Conservation (phyloP, 1,140 invertebrate species). For the Heliconius nattereri region DNA sequence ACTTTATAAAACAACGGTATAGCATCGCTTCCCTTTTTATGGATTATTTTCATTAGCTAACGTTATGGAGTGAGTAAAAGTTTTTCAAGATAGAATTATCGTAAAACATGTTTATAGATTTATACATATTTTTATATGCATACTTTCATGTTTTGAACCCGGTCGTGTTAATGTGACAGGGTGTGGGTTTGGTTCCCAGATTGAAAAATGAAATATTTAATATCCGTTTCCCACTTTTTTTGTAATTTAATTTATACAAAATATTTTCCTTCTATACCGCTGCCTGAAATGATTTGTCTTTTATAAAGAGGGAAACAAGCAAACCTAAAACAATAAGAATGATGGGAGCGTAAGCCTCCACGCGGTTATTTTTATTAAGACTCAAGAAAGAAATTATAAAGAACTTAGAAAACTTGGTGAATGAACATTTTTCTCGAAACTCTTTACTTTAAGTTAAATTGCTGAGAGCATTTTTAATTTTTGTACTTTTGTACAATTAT, state of each 20-base stretch:
- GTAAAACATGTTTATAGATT: conserved; percentile 11
- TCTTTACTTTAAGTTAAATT: conserved; percentile 29
- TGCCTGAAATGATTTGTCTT: conserved; percentile 16
- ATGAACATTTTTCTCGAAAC: conserved; percentile 13
- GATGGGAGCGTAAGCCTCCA: conserved; percentile 24
- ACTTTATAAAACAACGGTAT: conserved; percentile 26
- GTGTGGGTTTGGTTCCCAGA: no score
- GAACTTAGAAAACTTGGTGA: conserved; percentile 24
- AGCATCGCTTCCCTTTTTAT: conserved; percentile 20
- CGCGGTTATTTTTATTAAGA: conserved; percentile 32
- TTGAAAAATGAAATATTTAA: no score
- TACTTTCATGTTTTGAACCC: neutral
- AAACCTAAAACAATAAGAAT: conserved; percentile 22
- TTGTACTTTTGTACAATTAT: neutral
- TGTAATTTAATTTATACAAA: neutral
- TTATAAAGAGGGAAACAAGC: conserved; percentile 15
- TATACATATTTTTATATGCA: neutral
- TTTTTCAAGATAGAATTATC: conserved; percentile 21
- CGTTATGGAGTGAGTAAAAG: conserved; percentile 17
- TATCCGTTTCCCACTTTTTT: neutral
- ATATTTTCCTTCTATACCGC: neutral
- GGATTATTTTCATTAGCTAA: conserved; percentile 28
- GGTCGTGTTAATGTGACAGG: no score
- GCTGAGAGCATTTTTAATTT: conserved; percentile 16
- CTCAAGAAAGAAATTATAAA: conserved; percentile 20